Evolutionary conservation across 2,113 vertebrate species (phyloP).

Genomic region (Sinocyclocheilus anshuiensis): DNA sequence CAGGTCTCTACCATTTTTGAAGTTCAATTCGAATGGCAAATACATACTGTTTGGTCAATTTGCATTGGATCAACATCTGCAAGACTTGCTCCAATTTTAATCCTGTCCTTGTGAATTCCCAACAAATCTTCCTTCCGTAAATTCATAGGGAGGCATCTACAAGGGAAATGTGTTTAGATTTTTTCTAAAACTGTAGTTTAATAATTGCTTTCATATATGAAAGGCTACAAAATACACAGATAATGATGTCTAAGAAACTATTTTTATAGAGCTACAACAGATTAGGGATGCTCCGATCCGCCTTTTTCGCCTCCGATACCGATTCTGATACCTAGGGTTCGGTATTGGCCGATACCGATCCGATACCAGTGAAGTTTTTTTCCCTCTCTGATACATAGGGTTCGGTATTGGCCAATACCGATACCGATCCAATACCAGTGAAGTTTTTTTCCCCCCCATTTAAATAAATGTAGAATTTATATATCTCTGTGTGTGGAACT

Average conservation of each 20-base stretch:
- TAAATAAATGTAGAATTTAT: too few species aligned
- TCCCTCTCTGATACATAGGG: too few species aligned
- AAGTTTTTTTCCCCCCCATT: too few species aligned
- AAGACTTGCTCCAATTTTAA: slow-evolving; percentile 88
- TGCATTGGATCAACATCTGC: slow-evolving; percentile 93
- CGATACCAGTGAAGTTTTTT: too few species aligned
- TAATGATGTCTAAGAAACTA: background rate
- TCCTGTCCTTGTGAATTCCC: slow-evolving; percentile 85
- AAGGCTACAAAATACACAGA: background rate
- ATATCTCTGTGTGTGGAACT: too few species aligned
- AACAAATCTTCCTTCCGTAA: slow-evolving; percentile 85
- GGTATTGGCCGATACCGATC: too few species aligned
- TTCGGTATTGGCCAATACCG: too few species aligned
- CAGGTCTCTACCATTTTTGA: background rate
- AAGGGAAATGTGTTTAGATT: background rate
- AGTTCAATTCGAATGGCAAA: background rate
- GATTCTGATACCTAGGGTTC: too few species aligned
- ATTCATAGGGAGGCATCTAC: slow-evolving; percentile 90
- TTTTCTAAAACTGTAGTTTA: too few species aligned
- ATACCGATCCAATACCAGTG: too few species aligned
- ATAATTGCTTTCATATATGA: background rate
- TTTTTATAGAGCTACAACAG: background rate
- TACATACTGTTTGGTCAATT: slow-evolving; percentile 85
- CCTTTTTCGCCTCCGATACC: too few species aligned
- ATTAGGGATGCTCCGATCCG: too few species aligned